Base-by-base conservation (phyloP, 2,888 invertebrate genomes). In the Deilephila porcellus region DNA sequence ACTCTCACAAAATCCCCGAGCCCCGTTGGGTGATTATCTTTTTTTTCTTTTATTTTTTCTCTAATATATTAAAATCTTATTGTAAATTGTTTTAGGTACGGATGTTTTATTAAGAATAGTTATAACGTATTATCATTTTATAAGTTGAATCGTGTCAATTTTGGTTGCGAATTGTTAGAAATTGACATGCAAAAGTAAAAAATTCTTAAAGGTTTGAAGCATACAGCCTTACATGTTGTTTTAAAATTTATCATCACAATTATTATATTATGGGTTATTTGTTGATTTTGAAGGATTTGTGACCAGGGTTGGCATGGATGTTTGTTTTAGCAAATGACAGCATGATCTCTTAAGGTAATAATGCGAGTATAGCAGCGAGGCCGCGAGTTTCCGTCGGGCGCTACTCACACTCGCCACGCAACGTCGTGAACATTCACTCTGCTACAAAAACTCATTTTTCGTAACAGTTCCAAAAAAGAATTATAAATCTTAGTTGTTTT, bases 261-360 rank as follows among this genome's bases (percentile, higher is more conserved):
- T 34, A 20, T 1, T 20, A 45, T 45, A 11, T 45, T 45, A 14
- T 45, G 14, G 3, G 45, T 45, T 64, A 11, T 64, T 64, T 25
- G 67, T 25, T 14, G 25, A 67, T 67, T 52, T 45, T 67, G 20
- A 67, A 67, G 17, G 25, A 52, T 17, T 64, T 17, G 19, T 37
- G 37, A 34, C 56, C 72, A 67, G 64, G 25, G 19, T 67, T 45
- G 72, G 14, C 59, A 37, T 56, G 25, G 5, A 37, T 83, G 82
- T 92, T 93, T 90, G 89, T 91, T 91, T 91, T 92, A 93, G 87
- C 89, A 80, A 88, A 90, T 90, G 90, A 91, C 93, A 93, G 91
- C 90, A 91, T 94, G 95, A 95, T 95, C 95, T 95, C 95, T 93
- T 93, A 93, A 85, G 90, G 90, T 94, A 90, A 86, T 86, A 82